A percentile compares a stretch with the other conserved stretches of the same genome.
phyloP scores from a whole-genome alignment of 2,888 invertebrate species.

The Thereva nobilitata region DNA sequence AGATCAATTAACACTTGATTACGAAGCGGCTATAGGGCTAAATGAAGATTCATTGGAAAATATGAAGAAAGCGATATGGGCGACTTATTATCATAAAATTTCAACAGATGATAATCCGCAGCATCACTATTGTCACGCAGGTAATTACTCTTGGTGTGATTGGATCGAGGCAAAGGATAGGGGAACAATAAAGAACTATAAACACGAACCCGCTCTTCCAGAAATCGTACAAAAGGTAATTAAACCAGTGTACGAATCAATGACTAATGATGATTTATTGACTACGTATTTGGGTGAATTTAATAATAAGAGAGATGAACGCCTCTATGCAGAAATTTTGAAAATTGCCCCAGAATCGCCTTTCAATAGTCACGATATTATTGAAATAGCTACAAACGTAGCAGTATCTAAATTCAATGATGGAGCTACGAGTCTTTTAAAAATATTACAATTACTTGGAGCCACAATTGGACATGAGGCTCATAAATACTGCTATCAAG shows the following conservation, averaged over 20 bases:
- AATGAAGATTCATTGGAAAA: constrained; percentile 46
- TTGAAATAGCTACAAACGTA: constrained; percentile 19
- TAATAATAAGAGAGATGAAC: constrained; percentile 43
- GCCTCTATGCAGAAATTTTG: constrained; percentile 17
- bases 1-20: constrained; percentile 47
- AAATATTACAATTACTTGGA: constrained; percentile 19
- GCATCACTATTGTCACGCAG: constrained; percentile 46
- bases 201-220: constrained; percentile 35
- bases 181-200: constrained; percentile 24
- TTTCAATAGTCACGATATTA: too few species aligned
- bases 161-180: constrained; percentile 38
- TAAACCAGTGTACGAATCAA: constrained; percentile 42
- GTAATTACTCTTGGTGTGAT: constrained; percentile 41
- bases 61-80: constrained; percentile 48
- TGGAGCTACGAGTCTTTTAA: constrained; percentile 16
- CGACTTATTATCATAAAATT: constrained; percentile 47
- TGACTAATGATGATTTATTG: constrained; percentile 13
- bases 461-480: constrained; percentile 17
- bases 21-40: constrained; percentile 48
- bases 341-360: constrained; percentile 20
- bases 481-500: constrained; percentile 14
- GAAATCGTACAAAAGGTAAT: constrained; percentile 35
- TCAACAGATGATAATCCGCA: constrained; percentile 49
- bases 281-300: constrained; percentile 16
- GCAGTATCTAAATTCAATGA: constrained; percentile 28